Evolutionary conservation across 2,113 vertebrate genomes (phyloP), one percentile per base, ranked within the genome.

Genomic region (Symphodus melops): DNA sequence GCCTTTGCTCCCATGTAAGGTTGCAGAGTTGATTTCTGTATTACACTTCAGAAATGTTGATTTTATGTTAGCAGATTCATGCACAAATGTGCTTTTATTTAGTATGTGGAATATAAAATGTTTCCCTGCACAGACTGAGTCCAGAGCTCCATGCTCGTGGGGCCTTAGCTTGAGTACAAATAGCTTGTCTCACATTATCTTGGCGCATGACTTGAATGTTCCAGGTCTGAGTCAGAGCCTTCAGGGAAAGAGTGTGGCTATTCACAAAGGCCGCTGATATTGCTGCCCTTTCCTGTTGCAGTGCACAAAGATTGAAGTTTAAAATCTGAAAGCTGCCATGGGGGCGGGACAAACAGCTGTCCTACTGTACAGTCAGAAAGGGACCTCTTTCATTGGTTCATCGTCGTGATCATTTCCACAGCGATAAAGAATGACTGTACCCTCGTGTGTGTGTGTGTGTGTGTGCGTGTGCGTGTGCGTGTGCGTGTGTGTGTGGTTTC

Each of bases 141-240:
- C 16, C 74, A 67, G 56, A 51, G 36, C 51, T 33, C n/a, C 68
- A 54, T 17, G 55, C 57, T 75, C 55, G 20, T 46, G 61, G 13
- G 51, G 68, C 19, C 20, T 9, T 2, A 64, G 52, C 44, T 25
- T 28, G 23, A 70, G 68, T 33, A 51, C 67, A 53, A 72, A 75
- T 65, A 23, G 25, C 64, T 64, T 11, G 56, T 58, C 59, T 82
- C 59, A 54, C 55, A 63, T 70, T n/a, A 63, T 75, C 54, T 55
- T 67, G 67, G 54, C 42, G 1, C 61, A 52, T 74, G 69, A 71
- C 23, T 59, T 68, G 37, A 48, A 75, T 81, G 55, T 68, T 72
- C 53, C 2, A 16, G 57, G 39, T 58, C n/a, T 78, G 73, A 86
- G 74, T 86, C 77, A 68, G 59, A 77, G 77, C 59, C 64, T 72